Conservation (phyloP, 1,140 invertebrate species). For the Drosophila nigromelanica region DNA sequence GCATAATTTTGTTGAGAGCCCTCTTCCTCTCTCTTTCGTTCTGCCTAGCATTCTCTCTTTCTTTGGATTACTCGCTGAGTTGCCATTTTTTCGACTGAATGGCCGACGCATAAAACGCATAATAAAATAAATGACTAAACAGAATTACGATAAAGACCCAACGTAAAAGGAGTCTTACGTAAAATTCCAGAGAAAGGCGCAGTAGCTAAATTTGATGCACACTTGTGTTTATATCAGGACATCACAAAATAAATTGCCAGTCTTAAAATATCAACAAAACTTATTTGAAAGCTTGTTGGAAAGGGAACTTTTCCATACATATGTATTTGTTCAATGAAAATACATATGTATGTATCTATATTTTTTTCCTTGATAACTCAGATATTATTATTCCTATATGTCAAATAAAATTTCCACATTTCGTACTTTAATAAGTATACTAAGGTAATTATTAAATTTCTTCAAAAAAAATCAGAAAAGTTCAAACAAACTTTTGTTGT, state of each 20-base stretch:
- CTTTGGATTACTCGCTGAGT: slow-evolving; percentile 6
- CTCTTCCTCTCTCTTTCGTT: slow-evolving; percentile 2
- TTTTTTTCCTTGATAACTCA: no score
- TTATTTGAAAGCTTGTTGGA: not conserved
- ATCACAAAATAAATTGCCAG: slow-evolving; percentile 12
- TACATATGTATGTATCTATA: no score
- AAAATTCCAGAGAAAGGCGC: not conserved
- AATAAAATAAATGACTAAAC: slow-evolving; percentile 82
- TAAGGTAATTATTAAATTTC: no score
- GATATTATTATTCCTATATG: no score
- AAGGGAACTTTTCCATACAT: not conserved
- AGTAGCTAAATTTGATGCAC: slow-evolving; percentile 11
- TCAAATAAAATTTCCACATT: no score
- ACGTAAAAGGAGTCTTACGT: slow-evolving; percentile 3
- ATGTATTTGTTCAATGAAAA: no score
- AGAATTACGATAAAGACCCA: slow-evolving; percentile 72
- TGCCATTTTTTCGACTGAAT: slow-evolving; percentile 30
- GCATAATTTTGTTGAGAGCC: slow-evolving; percentile 74
- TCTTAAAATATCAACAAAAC: slow-evolving; percentile 13
- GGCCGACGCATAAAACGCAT: slow-evolving; percentile 69
- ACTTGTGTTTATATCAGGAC: slow-evolving; percentile 18
- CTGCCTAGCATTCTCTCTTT: not conserved
- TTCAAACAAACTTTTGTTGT: no score
- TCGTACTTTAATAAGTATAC: no score
- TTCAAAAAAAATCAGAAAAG: no score